Evolutionary conservation across 2,888 invertebrate genomes (phyloP).

Genomic region (Cerceris rybyensis): DNA sequence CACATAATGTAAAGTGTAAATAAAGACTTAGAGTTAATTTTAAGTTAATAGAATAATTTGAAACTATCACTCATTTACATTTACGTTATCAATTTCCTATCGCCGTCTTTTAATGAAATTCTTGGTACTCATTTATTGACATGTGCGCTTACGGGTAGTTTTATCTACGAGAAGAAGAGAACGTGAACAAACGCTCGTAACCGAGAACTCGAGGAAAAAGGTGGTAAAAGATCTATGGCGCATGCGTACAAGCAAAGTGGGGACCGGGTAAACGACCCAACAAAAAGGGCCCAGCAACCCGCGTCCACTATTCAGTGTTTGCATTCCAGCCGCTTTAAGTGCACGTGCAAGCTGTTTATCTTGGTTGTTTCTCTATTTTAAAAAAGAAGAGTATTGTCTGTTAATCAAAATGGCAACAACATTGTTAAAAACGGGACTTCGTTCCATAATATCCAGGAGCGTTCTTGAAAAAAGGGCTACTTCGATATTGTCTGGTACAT

Average conservation of each 20-base stretch:
- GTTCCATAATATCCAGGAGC: constrained; percentile 59
- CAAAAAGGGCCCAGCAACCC: constrained; percentile 66
- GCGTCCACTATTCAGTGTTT: constrained; percentile 53
- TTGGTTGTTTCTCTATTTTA: background rate
- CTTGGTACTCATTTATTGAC: constrained; percentile 1
- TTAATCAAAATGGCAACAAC: constrained; percentile 64
- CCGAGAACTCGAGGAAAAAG: constrained; percentile 4
- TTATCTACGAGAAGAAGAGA: constrained; percentile 27
- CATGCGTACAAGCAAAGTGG: constrained; percentile 55
- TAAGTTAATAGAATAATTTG: background rate
- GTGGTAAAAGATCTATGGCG: constrained; percentile 21
- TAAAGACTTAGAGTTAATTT: background rate
- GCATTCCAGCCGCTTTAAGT: constrained; percentile 1
- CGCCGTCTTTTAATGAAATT: background rate
- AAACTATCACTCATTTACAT: background rate
- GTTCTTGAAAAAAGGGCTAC: constrained; percentile 59
- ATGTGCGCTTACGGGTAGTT: constrained; percentile 5
- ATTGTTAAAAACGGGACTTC: constrained; percentile 65
- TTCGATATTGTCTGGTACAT: constrained; percentile 38
- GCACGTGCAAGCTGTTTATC: background rate
- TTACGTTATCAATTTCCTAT: background rate
- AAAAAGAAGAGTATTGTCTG: background rate
- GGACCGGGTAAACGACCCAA: constrained; percentile 54
- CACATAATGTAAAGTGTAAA: too few relatives aligned
- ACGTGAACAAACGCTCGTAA: constrained; percentile 48